phyloP scores from a whole-genome alignment of 2,113 vertebrate species.

The Vidua chalybeata region DNA sequence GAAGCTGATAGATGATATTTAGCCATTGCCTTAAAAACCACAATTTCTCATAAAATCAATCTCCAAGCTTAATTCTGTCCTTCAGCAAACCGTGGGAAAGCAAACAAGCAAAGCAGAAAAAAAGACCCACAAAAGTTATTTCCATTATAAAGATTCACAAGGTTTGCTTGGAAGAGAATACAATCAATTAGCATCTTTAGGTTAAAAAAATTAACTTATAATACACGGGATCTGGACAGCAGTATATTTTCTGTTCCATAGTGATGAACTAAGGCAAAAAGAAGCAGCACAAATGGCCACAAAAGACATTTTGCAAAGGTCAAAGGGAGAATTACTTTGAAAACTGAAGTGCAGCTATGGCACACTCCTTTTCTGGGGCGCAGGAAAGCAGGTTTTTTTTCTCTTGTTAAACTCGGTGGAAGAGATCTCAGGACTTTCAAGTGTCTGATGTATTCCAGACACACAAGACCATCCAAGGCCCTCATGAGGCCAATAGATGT shows the following conservation, averaged over 20 bases:
- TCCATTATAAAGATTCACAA: not conserved
- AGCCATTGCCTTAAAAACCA: not conserved
- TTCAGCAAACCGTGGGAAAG: not conserved
- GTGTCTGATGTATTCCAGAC: not conserved
- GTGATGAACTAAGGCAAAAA: not conserved
- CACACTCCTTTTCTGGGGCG: not conserved
- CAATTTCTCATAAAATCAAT: not conserved
- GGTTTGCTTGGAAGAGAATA: not conserved
- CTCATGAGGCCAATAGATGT: not conserved
- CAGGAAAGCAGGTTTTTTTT: not conserved
- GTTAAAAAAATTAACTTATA: not conserved
- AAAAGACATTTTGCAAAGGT: not conserved
- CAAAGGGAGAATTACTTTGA: not conserved
- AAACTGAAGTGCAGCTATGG: not conserved
- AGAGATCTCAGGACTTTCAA: not conserved
- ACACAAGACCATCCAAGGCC: not conserved
- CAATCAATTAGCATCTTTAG: not conserved
- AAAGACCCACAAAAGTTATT: rapidly evolving
- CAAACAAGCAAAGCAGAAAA: not conserved
- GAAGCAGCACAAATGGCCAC: not conserved
- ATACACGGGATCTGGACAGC: rapidly evolving
- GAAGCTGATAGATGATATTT: not conserved
- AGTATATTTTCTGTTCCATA: not conserved
- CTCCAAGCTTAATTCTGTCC: not conserved
- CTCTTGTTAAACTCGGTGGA: not conserved